phyloP scores from a whole-genome alignment of 2,888 invertebrate species.

The Drosophila phalerata region DNA sequence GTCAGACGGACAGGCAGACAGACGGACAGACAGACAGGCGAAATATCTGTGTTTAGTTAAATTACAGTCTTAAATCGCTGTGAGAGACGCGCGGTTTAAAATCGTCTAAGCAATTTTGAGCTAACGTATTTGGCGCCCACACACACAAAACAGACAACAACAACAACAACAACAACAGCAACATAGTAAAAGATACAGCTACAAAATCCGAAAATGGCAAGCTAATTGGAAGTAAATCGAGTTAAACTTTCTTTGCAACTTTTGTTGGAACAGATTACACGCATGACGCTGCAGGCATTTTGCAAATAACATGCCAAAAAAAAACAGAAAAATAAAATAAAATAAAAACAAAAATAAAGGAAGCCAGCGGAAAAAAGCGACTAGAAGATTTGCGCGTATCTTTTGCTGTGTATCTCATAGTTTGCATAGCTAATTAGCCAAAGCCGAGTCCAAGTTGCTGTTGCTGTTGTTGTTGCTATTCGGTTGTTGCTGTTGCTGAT shows the following conservation, averaged over 20 bases:
- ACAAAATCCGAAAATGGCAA: constrained; percentile 66
- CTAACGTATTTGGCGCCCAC: constrained; percentile 71
- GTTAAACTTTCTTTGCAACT: constrained; percentile 72
- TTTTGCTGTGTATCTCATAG: constrained; percentile 77
- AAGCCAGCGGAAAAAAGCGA: constrained; percentile 19
- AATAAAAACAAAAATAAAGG: constrained; percentile 9
- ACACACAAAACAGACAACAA: constrained; percentile 33
- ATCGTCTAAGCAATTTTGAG: constrained; percentile 64
- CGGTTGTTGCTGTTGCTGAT: constrained; percentile 27
- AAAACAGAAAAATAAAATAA: too few relatives aligned
- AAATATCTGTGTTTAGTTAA: constrained; percentile 74
- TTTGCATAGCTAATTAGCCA: constrained; percentile 81
- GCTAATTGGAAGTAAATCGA: constrained; percentile 77
- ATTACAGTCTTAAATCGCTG: constrained; percentile 60
- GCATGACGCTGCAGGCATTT: constrained; percentile 73
- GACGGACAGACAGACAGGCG: constrained; percentile 6
- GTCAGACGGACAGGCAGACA: constrained; percentile 20
- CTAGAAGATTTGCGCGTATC: constrained; percentile 68
- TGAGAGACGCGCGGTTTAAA: constrained; percentile 19
- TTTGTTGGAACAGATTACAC: constrained; percentile 61
- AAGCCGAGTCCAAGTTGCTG: constrained; percentile 21
- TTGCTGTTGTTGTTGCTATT: too few relatives aligned
- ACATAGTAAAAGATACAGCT: constrained; percentile 5
- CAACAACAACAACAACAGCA: constrained; percentile 28
- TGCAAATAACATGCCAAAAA: constrained; percentile 47